phyloP scores from a whole-genome alignment of 2,797 vertebrate genomes.

The Buphagus erythrorhynchus region DNA sequence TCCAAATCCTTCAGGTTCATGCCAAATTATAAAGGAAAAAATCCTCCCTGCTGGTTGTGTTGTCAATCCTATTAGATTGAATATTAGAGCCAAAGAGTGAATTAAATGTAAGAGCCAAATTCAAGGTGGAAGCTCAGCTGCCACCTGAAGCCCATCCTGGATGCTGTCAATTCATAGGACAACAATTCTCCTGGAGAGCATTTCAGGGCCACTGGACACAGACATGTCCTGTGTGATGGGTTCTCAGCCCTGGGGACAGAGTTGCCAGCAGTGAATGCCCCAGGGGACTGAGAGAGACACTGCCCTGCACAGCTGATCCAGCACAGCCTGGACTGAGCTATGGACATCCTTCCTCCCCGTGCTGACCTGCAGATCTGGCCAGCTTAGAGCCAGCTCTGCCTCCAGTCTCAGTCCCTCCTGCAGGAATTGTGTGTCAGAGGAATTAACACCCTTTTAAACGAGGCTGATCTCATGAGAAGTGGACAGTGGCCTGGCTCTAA shows the following conservation, averaged over 20 bases:
- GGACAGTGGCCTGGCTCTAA: constrained; percentile 65
- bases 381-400: background rate
- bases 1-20: background rate
- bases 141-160: background rate
- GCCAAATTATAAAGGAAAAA: background rate
- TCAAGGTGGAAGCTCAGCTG: background rate
- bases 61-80: background rate
- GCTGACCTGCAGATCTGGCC: constrained; percentile 29
- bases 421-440: background rate
- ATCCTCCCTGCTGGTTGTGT: background rate
- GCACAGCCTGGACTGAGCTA: background rate
- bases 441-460: constrained; percentile 71
- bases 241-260: background rate
- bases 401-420: background rate
- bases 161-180: background rate
- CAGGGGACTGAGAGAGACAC: background rate
- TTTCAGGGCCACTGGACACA: background rate
- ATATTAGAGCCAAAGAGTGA: background rate
- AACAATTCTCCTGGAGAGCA: background rate
- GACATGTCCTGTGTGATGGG: rapidly evolving
- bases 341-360: background rate
- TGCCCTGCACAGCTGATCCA: background rate
- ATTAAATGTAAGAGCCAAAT: background rate
- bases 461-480: constrained; percentile 74
- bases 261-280: background rate